Conservation (phyloP, 2,113 vertebrate genomes). For the Ochotona curzoniae region DNA sequence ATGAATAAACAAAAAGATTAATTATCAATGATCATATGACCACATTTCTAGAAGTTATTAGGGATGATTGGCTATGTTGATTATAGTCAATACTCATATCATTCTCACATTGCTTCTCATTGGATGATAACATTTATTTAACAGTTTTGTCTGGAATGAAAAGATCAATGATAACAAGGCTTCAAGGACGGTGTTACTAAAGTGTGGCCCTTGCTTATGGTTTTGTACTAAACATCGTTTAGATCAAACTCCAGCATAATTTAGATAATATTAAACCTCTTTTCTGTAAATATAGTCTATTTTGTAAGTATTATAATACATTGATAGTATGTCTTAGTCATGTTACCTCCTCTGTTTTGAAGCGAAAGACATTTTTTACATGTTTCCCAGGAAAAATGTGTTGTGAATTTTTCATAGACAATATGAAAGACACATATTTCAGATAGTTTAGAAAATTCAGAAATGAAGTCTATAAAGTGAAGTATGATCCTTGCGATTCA, state of each 20-base stretch:
- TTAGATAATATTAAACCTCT: neutral
- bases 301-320: neutral
- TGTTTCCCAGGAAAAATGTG: slow-evolving; percentile 9
- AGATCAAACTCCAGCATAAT: neutral
- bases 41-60: neutral
- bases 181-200: neutral
- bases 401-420: neutral
- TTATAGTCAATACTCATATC: neutral
- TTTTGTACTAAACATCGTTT: slow-evolving; percentile 16
- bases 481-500: neutral
- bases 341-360: neutral
- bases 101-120: neutral
- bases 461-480: neutral
- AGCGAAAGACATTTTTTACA: neutral
- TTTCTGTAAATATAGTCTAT: slow-evolving; percentile 12
- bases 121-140: neutral
- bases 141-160: neutral
- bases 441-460: neutral
- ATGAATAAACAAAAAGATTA: neutral
- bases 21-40: neutral
- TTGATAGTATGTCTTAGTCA: neutral
- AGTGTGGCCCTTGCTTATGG: neutral
- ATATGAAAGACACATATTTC: neutral
- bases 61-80: neutral
- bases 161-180: neutral